Evolutionary conservation across 2,888 invertebrate species (phyloP).

Genomic region (Caenorhabditis drosophilae): DNA sequence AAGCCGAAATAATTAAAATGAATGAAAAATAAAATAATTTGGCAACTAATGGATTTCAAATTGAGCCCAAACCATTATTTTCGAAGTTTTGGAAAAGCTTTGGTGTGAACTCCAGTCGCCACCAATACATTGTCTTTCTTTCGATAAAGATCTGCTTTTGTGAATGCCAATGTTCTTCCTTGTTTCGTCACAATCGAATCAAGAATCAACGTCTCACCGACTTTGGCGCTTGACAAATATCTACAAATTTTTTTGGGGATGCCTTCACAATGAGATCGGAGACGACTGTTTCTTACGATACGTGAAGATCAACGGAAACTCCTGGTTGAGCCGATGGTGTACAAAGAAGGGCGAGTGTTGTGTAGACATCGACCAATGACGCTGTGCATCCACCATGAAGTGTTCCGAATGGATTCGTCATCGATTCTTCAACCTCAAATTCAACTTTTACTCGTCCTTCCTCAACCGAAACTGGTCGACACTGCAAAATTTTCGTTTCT

Average conservation of each 20-base stretch:
- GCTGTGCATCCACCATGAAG: slow-evolving; percentile 65
- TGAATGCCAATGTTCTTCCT: slow-evolving; percentile 74
- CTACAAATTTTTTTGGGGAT: slow-evolving; percentile 72
- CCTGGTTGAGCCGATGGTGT: slow-evolving; percentile 75
- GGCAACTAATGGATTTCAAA: no score
- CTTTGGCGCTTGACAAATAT: slow-evolving; percentile 79
- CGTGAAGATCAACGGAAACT: slow-evolving; percentile 82
- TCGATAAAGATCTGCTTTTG: slow-evolving; percentile 78
- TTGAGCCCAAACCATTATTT: no score
- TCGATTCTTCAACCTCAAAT: slow-evolving; percentile 57
- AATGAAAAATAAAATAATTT: no score
- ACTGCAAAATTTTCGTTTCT: slow-evolving; percentile 6
- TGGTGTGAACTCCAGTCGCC: slow-evolving; percentile 85
- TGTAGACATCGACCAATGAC: slow-evolving; percentile 60
- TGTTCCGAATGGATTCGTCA: slow-evolving; percentile 53
- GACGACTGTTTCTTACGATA: no score
- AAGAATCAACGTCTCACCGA: slow-evolving; percentile 81
- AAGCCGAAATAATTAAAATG: no score
- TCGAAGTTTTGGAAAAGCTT: slow-evolving; percentile 70
- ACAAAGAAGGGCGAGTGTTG: slow-evolving; percentile 59
- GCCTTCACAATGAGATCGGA: no score
- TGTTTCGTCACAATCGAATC: slow-evolving; percentile 80
- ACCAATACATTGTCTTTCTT: slow-evolving; percentile 79
- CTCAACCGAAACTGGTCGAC: slow-evolving; percentile 46
- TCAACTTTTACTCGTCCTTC: slow-evolving; percentile 59